Evolutionary conservation across 2,113 vertebrate species (phyloP), one percentile per base, ranked within the genome.

Genomic region (Trematomus loennbergii): DNA sequence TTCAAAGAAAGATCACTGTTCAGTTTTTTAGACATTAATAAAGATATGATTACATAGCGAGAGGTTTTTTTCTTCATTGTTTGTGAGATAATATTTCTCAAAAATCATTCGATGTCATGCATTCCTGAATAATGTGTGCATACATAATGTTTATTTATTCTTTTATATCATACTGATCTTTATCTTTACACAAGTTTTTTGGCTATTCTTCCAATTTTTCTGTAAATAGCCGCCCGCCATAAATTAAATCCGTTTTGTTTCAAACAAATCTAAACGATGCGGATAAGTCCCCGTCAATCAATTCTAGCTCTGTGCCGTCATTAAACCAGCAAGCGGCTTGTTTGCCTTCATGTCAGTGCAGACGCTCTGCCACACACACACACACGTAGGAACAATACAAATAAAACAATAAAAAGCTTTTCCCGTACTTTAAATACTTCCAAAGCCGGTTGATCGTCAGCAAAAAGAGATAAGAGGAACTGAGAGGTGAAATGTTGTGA

Each of bases 311-410:
- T 83, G 84, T 87, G 89, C 89, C 49, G 83, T 92, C 89, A 91
- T 91, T 90, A 91, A 93, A 92, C 86, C 85, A 91, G 88, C 92
- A 88, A 68, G 87, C 70, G 88, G 89, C 92, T 88, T 91, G 88
- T 83, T 79, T 60, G 93, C 92, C 88, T 92, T 95, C 93, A 94
- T 94, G 78, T 93, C 92, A 94, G 92, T 89, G 91, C 92, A 90
- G 93, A 93, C 82, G 85, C 84, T 86, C 71, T 73, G 74, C 72
- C 58, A 78, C 64, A 78, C 70, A 87, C 25, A 25, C 36, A 40
- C 36, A 40, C 36, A 40, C 36, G 7, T 15, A 78, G 55, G 71
- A 49, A 75, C 5, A 11, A 5, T 68, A 71, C 18, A 40, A 12
- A 57, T 40, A 40, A 54, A 29, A 48, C 57, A 49, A 74, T 17